Base-by-base conservation (phyloP, 2,113 vertebrate genomes). In the Odocoileus virginianus region DNA sequence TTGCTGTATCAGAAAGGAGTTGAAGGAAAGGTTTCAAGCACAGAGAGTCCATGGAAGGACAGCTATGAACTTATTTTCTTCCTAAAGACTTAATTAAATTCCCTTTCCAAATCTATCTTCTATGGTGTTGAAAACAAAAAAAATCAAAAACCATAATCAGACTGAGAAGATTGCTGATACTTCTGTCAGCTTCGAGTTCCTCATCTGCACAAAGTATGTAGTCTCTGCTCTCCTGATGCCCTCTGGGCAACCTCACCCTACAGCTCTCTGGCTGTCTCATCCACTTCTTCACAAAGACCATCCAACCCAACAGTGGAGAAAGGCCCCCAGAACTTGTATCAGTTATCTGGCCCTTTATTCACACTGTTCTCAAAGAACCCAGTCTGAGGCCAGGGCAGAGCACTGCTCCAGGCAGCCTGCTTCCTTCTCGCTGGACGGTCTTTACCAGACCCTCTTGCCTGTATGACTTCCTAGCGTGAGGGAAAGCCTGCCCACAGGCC, bases 61-160 rank as follows among this genome's bases (percentile, higher is more conserved):
- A 98, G 98, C 98, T 98, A 98, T 98, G 98, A 97, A 98, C 57
- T 98, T 96, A 97, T 98, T 98, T 98, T 98, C 97, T 98, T 98
- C 94, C 97, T 98, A 95, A 98, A 97, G 97, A 90, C 97, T 97
- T 97, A 97, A 97, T 78, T 97, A 94, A 98, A 98, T 94, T 98
- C 97, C 94, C 98, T 98, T 98, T 98, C 97, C 96, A 98, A 98
- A 90, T 96, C 95, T 91, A 97, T 97, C n/a, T 98, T 98, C 94
- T 97, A 23, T 97, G 45, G 98, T 97, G 88, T 97, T 97, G 93
- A 74, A 94, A 84, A 67, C 30, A 94, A 89, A 57, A 57, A 52
- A 52, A 58, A 36, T 12, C 33, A 76, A 36, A n/a, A 81, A 33
- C 9, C 33, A 60, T 61, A 97, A 98, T 94, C 95, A 98, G 97